Base-by-base conservation (phyloP, 2,113 vertebrate genomes). In the Notiomystis cincta region DNA sequence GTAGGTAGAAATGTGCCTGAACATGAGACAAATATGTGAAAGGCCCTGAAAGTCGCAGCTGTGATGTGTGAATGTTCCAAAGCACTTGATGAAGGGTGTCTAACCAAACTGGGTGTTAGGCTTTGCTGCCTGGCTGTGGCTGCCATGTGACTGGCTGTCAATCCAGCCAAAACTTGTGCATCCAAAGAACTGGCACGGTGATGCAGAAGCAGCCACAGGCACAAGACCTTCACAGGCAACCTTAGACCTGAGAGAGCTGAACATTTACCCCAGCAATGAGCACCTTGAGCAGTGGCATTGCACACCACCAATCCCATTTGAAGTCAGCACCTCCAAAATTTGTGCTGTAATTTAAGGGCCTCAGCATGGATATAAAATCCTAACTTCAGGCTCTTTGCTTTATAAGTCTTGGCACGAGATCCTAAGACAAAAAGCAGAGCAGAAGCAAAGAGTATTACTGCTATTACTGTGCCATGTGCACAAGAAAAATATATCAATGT, bases 401-500 rank as follows among this genome's bases (percentile, higher is more conserved):
- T 90, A 65, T 67, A 94, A 78, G 51, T 54, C 64, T 83, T 94
- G 93, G 93, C 92, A 95, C 2, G 0, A 86, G 57, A 92, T 67
- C 37, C 60, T 76, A 64, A 96, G 92, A 92, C 51, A 92, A 83
- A 95, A 96, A 94, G 30, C 93, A 96, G 92, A 94, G 79, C 90
- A 95, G 93, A 90, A 95, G 67, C 69, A 51, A 77, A 88, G 53
- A 75, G 28, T 78, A 82, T 95, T 90, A 60, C 58, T 84, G 37
- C 57, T 94, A 31, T 89, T 90, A 90, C 69, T 53, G 72, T 94
- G 69, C 90, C 92, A 94, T 90, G 92, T 83, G 95, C 72, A 79
- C 40, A 75, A 92, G 72, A 82, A 93, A 97, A 94, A 94, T 94
- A 93, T 87, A 96, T 96, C 92, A 94, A 50, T 83, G 79, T 81